Evolutionary conservation across 2,797 vertebrate species (phyloP).

Genomic region (Enteromius unitaeniatus): DNA sequence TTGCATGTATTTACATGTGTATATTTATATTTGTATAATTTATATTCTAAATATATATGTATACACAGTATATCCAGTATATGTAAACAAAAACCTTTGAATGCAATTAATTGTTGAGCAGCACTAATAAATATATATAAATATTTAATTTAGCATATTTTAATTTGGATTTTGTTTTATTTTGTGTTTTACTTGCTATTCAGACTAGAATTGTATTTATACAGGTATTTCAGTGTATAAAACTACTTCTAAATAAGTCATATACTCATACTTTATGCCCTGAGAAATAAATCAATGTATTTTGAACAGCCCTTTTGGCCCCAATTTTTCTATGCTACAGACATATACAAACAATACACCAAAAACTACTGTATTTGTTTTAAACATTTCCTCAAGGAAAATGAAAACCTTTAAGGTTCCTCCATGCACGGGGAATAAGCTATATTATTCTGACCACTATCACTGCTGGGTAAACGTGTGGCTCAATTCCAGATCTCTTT

Average conservation of each 20-base stretch:
- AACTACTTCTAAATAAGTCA: neutral
- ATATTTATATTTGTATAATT: too few relatives aligned
- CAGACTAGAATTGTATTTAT: neutral
- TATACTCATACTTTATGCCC: neutral
- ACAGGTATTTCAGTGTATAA: neutral
- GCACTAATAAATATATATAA: too few relatives aligned
- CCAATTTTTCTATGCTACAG: neutral
- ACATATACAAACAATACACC: neutral
- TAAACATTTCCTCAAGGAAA: conserved; percentile 11
- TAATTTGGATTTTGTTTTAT: neutral
- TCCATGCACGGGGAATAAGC: neutral
- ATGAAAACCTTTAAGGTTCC: conserved; percentile 28
- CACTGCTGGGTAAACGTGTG: conserved; percentile 28
- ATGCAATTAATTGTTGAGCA: too few relatives aligned
- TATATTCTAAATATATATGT: too few relatives aligned
- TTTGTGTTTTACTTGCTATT: neutral
- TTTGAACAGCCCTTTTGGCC: conserved; percentile 7
- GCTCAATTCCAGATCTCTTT: conserved; percentile 12
- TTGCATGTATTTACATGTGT: too few relatives aligned
- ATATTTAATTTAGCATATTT: too few relatives aligned
- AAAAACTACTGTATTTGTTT: conserved; percentile 14
- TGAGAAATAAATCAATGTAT: neutral
- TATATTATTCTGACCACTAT: conserved; percentile 21
- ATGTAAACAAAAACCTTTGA: too few relatives aligned
- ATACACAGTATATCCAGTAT: too few relatives aligned